A percentile compares a stretch with the other conserved stretches of the same genome.
Conservation (phyloP, 1,140 invertebrate genomes). For the Sitobion miscanthi region DNA sequence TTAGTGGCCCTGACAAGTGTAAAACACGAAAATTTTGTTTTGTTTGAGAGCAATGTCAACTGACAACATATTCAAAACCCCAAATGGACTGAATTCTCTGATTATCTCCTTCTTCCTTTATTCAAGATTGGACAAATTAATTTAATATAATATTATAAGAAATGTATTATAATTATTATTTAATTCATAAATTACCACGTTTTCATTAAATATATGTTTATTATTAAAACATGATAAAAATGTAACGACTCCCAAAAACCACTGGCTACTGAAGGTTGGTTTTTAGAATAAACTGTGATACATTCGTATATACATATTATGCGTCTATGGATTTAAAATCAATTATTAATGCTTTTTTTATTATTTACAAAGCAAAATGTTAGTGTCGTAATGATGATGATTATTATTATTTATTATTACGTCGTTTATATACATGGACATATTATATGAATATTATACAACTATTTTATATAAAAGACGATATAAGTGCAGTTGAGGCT, state of each 20-base stretch:
- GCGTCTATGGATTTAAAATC: background rate
- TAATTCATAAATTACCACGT: background rate
- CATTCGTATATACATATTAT: background rate
- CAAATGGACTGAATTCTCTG: rapidly evolving
- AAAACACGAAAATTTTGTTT: background rate
- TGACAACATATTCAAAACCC: background rate
- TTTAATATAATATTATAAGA: background rate
- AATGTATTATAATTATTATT: background rate
- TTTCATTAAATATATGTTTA: background rate
- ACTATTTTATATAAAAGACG: background rate
- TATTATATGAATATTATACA: no score
- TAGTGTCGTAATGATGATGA: background rate
- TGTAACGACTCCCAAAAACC: background rate
- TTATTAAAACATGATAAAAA: background rate
- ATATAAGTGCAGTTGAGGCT: background rate
- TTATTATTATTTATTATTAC: background rate
- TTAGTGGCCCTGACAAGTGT: background rate
- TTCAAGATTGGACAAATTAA: background rate
- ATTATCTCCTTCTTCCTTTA: background rate
- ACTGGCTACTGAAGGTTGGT: background rate
- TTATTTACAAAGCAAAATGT: background rate
- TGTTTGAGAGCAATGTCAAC: background rate
- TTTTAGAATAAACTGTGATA: background rate
- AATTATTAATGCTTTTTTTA: background rate
- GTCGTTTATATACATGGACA: background rate